Evolutionary conservation across 1,140 invertebrate species (phyloP).

Genomic region (Drosophila athabasca): DNA sequence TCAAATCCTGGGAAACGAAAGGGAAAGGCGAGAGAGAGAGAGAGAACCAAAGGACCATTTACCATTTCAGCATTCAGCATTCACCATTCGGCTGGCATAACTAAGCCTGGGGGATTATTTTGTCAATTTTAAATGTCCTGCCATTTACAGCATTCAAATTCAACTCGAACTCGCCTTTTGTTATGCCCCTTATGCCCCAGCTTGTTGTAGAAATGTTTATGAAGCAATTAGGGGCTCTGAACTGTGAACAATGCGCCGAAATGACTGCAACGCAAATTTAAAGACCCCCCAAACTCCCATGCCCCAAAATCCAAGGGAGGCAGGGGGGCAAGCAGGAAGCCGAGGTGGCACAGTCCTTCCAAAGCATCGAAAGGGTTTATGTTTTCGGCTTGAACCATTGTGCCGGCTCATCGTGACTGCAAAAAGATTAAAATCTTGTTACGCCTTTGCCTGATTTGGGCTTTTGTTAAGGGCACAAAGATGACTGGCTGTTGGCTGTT

Average conservation of each 20-base stretch:
- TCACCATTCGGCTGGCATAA: conserved; percentile 63
- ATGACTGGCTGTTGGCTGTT: conserved; percentile 49
- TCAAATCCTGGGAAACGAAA: conserved; percentile 33
- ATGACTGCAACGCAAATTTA: conserved; percentile 76
- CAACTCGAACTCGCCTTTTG: conserved; percentile 65
- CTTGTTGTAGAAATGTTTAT: conserved; percentile 78
- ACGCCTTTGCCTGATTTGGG: conserved; percentile 68
- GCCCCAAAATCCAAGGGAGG: conserved; percentile 2
- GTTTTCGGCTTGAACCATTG: conserved; percentile 61
- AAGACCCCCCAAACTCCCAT: conserved; percentile 37
- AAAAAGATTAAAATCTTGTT: conserved; percentile 76
- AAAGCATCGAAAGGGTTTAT: conserved; percentile 45
- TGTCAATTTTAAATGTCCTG: conserved; percentile 82
- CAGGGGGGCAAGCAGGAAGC: background rate
- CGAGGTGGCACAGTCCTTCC: background rate
- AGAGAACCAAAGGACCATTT: conserved; percentile 34
- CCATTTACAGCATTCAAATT: conserved; percentile 80
- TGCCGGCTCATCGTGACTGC: conserved; percentile 74
- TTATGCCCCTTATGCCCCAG: conserved; percentile 34
- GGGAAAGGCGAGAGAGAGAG: background rate
- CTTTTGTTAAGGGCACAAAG: conserved; percentile 42
- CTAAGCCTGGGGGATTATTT: conserved; percentile 78
- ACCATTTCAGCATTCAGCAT: conserved; percentile 31
- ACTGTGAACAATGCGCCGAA: conserved; percentile 76
- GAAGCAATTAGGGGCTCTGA: conserved; percentile 75